Evolutionary conservation across 2,797 vertebrate genomes (phyloP), one percentile per base, ranked within the genome.

Genomic region (Myripristis jacobus): DNA sequence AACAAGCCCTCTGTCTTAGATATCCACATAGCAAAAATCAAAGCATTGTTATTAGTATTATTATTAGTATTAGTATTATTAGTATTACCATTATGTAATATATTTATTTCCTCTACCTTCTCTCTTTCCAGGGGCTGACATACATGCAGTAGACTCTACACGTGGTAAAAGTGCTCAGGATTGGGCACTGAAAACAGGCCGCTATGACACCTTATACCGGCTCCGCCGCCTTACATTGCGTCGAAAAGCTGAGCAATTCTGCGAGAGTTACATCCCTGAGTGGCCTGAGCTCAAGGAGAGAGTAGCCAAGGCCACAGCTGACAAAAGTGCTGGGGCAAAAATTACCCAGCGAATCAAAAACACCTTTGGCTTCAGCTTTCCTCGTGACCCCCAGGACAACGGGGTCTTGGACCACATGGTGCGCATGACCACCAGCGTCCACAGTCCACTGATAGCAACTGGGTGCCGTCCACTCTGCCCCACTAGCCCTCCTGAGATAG

Each of bases 401-500:
- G 96, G 96, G 0, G 95, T 95, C 56, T 61, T 97, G 88, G 95
- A 97, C 87, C 96, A 97, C 87, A 94, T 97, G 91, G 97, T 98
- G 68, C 94, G 93, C 54, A 91, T 96, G 72, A 97, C 95, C 46
- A 97, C 96, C 11, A 89, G 95, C 62, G 58, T 97, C 0, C 92
- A 90, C 85, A 96, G 96, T 82, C 96, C 96, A 0, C 94, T 97
- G 0, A 88, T 98, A 66, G 88, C 84, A 75, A 97, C 93, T 0
- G 94, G 93, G 48, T 98, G 96, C 78, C 94, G 80, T 24, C 95
- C 96, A 0, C 2, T 97, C 21, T 96, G 96, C 79, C 95, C 96
- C 0, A 91, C 92, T 0, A 94, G 85, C 66, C 96, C 96, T 0
- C 96, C 97, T 0, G 91, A 90, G 58, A 65, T 94, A 41, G 96